Base-by-base conservation (phyloP, 1,140 invertebrate genomes). In the Saccostrea echinata region DNA sequence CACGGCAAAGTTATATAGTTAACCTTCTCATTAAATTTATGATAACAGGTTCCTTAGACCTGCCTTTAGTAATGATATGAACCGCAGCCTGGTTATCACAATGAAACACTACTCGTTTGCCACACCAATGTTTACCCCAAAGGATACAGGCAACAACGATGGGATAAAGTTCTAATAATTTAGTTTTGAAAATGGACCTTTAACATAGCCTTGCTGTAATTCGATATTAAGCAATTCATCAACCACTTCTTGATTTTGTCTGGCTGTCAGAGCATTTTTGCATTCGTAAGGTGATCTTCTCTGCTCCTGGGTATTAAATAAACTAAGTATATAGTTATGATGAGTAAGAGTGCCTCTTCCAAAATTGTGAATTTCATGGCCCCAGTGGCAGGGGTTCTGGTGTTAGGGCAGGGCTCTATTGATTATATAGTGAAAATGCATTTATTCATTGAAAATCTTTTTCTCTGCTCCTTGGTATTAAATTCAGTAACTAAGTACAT, bases 21-120 rank as follows among this genome's bases (percentile, higher is more conserved):
- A 86, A 16, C 16, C 13, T 55, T 13, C 84, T 30, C 82, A 84
- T 84, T 18, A 87, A 55, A 30, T n/a, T 35, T 81, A 86, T 82
- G 16, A 90, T 88, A 43, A 35, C 12, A 11, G 18, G 68, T 35
- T 18, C 30, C 24, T 68, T 64, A 1, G 87, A 90, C 64, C 87
- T 76, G 43, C 87, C 85, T 82, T 90, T 89, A 9, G 55, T 21
- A 21, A 88, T 61, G 16, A 88, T 88, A 21, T 55, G 18, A 13
- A 90, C 89, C 35, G 55, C 84, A n/a, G 88, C 61, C 24, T 16
- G 8, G 35, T 87, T 90, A 30, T 89, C 90, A 86, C 87, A 90
- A 21, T 80, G 30, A 84, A 90, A 89, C 24, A 86, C 16, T 18
- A 87, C 84, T 33, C 83, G 33, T 81, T 84, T 80, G 18, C 85